Evolutionary conservation across 35 echinoderm and acorn worm species (phyloP).

Genomic region (Apostichopus japonicus): DNA sequence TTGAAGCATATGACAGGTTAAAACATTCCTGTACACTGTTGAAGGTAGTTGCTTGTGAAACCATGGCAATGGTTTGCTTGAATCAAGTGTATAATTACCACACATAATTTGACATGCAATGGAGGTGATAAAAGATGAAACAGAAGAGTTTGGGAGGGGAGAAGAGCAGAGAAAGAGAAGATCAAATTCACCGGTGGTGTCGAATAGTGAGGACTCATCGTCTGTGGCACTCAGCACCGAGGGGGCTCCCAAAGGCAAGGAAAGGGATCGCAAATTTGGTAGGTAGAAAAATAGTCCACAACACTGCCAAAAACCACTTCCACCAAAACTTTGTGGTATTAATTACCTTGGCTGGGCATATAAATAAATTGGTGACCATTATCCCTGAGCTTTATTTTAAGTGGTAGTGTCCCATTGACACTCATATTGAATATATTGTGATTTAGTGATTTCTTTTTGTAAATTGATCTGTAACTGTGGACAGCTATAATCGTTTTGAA

Average conservation of each 20-base stretch:
- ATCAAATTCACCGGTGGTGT: conserved; percentile 23
- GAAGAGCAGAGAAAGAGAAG: conserved; percentile 25
- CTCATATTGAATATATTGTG: too few relatives aligned
- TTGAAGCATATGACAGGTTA: too few relatives aligned
- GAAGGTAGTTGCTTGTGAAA: neutral
- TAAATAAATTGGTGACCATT: too few relatives aligned
- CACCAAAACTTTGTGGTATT: neutral
- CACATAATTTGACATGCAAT: neutral
- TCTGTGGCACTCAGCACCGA: neutral
- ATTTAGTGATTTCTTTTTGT: too few relatives aligned
- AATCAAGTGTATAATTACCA: neutral
- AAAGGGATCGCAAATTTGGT: neutral
- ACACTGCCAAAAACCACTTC: neutral
- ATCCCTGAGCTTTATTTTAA: too few relatives aligned
- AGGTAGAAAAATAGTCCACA: neutral
- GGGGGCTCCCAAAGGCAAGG: neutral
- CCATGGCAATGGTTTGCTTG: neutral
- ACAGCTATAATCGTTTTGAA: too few relatives aligned
- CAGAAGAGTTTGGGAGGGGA: neutral
- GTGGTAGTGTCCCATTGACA: too few relatives aligned
- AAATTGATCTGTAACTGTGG: too few relatives aligned
- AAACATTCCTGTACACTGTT: too few relatives aligned
- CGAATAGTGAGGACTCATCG: conserved; percentile 28
- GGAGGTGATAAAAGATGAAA: neutral
- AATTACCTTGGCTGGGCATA: too few relatives aligned